Conservation (phyloP, 1,140 invertebrate genomes). For the Aphaenogaster ashmeadi region DNA sequence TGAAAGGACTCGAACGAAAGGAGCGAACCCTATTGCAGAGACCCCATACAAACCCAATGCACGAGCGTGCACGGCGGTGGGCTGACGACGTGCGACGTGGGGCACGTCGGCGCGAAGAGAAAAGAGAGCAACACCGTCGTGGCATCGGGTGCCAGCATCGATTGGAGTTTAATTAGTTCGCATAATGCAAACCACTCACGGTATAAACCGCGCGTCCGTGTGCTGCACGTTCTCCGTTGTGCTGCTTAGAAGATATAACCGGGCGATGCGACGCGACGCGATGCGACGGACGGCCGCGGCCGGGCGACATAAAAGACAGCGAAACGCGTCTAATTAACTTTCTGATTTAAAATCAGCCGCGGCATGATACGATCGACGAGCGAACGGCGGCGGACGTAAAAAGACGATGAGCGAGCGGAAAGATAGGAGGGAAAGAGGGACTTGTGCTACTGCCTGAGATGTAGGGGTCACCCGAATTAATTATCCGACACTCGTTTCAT, state of each 20-base stretch:
- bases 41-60: not conserved
- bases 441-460: slow-evolving; percentile 63
- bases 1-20: slow-evolving; percentile 35
- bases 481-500: slow-evolving; percentile 81
- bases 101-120: slow-evolving; percentile 58
- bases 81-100: slow-evolving; percentile 13
- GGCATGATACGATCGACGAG: slow-evolving; percentile 80
- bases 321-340: slow-evolving; percentile 83
- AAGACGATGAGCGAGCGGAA: slow-evolving; percentile 26
- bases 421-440: slow-evolving; percentile 10
- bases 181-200: slow-evolving; percentile 78
- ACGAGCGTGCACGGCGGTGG: not conserved
- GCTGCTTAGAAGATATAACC: slow-evolving; percentile 46
- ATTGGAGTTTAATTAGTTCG: slow-evolving; percentile 83
- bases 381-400: slow-evolving; percentile 50
- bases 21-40: not conserved
- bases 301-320: slow-evolving; percentile 79
- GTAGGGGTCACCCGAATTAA: slow-evolving; percentile 81
- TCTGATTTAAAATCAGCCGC: slow-evolving; percentile 83
- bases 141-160: slow-evolving; percentile 72
- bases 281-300: slow-evolving; percentile 42
- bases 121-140: slow-evolving; percentile 51
- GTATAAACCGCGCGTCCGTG: slow-evolving; percentile 39
- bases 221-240: not conserved
- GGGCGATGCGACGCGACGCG: slow-evolving; percentile 7